These are phyloP conservation scores for Xanthia togata DNA, from an alignment of 2,888 invertebrate species.

Conservation along the genomic window DNA sequence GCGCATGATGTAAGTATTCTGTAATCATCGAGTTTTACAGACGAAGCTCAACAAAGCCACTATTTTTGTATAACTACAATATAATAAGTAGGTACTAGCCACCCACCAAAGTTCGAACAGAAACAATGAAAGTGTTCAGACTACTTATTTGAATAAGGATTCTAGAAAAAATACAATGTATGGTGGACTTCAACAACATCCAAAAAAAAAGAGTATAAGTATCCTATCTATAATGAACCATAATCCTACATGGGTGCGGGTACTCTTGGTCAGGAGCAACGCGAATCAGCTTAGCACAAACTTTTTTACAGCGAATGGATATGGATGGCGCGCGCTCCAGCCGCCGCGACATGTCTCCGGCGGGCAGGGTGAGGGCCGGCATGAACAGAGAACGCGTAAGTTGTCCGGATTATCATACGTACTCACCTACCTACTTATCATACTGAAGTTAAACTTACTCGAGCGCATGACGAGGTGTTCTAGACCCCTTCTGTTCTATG, in stretches of 20 bases:
- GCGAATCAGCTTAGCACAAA: neutral
- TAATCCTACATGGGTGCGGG: neutral
- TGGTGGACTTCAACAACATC: neutral
- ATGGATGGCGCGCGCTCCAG: slow-evolving; percentile 93
- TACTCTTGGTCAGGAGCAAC: neutral
- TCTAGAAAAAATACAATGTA: neutral
- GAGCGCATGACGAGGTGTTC: slow-evolving; percentile 22
- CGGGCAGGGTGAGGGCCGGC: slow-evolving; percentile 93
- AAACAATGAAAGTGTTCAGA: neutral
- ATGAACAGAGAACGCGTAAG: slow-evolving; percentile 91
- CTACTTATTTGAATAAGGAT: neutral
- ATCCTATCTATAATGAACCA: too few species aligned
- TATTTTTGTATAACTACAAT: neutral
- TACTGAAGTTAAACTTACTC: slow-evolving; percentile 15
- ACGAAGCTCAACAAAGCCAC: neutral
- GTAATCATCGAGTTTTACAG: neutral
- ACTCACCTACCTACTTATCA: neutral
- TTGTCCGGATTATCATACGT: slow-evolving; percentile 27
- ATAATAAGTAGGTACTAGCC: neutral
- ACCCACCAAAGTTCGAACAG: neutral
- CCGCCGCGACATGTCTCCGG: slow-evolving; percentile 96
- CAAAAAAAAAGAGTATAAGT: neutral
- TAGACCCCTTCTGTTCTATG: slow-evolving; percentile 14
- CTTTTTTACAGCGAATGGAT: slow-evolving; percentile 85
- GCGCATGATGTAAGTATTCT: slow-evolving; percentile 89